Evolutionary conservation across 2,888 invertebrate species (phyloP).

Genomic region (Calameuta filiformis): DNA sequence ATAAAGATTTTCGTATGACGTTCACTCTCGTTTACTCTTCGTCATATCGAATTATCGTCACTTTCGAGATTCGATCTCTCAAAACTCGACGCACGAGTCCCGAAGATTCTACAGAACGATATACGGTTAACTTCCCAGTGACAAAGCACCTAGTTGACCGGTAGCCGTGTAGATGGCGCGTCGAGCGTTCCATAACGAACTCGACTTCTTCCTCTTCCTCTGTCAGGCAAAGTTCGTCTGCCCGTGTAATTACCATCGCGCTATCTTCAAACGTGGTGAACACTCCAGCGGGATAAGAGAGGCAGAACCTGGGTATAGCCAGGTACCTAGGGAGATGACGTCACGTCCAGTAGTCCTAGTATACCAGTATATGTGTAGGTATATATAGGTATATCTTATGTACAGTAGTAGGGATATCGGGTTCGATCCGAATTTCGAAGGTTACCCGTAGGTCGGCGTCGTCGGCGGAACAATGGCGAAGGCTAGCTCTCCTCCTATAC

Average conservation of each 20-base stretch:
- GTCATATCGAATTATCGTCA: background rate
- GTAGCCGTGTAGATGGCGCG: background rate
- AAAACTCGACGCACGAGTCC: background rate
- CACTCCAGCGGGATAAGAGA: background rate
- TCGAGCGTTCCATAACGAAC: background rate
- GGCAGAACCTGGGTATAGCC: background rate
- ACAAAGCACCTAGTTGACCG: background rate
- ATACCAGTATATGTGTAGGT: background rate
- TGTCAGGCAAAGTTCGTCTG: background rate
- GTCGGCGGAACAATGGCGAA: background rate
- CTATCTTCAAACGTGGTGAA: background rate
- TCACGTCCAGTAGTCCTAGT: background rate
- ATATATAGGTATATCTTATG: background rate
- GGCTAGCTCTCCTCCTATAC: background rate
- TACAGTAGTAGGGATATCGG: background rate
- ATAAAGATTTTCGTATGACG: background rate
- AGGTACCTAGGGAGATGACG: background rate
- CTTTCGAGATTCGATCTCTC: background rate
- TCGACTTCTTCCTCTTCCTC: background rate
- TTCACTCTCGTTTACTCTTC: background rate
- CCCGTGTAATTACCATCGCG: background rate
- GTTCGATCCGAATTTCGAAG: conserved; percentile 4
- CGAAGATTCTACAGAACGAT: background rate
- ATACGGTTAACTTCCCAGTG: background rate
- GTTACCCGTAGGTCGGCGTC: conserved; percentile 1